phyloP scores from a whole-genome alignment of 2,888 invertebrate species.

The Agrochola lychnidis region DNA sequence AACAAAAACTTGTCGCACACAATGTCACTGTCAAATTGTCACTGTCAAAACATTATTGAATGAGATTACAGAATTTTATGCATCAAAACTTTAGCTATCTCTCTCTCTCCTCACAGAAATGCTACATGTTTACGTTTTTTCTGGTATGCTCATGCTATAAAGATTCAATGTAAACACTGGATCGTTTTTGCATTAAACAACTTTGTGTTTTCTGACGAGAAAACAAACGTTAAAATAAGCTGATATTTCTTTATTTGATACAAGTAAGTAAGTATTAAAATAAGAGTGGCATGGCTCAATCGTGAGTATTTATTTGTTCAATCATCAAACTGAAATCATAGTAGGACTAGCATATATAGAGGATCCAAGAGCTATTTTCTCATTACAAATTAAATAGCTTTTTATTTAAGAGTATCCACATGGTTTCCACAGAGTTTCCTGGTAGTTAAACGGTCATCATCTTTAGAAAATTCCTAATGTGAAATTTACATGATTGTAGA shows the following conservation, averaged over 20 bases:
- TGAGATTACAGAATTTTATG: rapidly evolving
- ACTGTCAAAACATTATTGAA: neutral
- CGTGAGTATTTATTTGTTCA: slow-evolving; percentile 39
- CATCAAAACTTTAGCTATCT: slow-evolving; percentile 17
- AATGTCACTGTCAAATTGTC: slow-evolving; percentile 29
- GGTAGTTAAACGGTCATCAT: neutral
- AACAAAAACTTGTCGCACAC: neutral
- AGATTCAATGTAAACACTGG: neutral
- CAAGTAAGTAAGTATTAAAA: slow-evolving; percentile 28
- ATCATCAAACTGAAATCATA: neutral
- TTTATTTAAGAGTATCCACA: neutral
- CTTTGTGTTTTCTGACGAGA: slow-evolving; percentile 27
- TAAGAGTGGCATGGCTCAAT: slow-evolving; percentile 30
- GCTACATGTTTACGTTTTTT: neutral
- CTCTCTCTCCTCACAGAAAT: neutral
- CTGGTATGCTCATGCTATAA: neutral
- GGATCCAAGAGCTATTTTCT: neutral
- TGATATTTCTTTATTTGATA: slow-evolving; percentile 9
- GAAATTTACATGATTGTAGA: neutral
- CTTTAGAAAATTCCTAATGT: neutral
- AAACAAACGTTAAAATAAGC: slow-evolving; percentile 25
- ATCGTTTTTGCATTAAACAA: slow-evolving; percentile 19
- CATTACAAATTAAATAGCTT: neutral
- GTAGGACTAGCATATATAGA: neutral
- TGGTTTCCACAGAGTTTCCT: neutral